Conservation (phyloP, 1,140 invertebrate species). For the Venustaconcha ellipsiformis region DNA sequence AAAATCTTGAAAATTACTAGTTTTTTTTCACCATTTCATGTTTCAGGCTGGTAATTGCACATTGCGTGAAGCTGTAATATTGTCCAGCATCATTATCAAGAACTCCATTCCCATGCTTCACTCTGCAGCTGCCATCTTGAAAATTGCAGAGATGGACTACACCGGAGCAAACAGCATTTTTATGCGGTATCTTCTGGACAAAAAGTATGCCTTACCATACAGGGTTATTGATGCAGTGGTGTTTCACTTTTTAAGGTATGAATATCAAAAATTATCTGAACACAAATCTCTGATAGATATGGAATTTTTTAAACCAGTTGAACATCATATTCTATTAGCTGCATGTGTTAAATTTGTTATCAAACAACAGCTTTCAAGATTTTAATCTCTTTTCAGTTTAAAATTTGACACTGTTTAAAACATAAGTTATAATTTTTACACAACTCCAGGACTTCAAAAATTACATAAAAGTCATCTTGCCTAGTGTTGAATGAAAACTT, state of each 20-base stretch:
- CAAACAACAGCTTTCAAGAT: too few relatives aligned
- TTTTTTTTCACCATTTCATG: too few relatives aligned
- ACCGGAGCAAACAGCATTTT: slow-evolving; percentile 98
- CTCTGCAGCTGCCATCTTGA: slow-evolving; percentile 88
- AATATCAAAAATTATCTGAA: not conserved
- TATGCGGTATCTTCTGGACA: slow-evolving; percentile 93
- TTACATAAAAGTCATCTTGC: too few relatives aligned
- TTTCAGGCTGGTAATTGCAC: slow-evolving; percentile 90
- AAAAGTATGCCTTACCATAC: slow-evolving; percentile 98
- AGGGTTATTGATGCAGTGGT: slow-evolving; percentile 96
- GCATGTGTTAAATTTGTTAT: too few relatives aligned
- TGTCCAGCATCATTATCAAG: slow-evolving; percentile 90
- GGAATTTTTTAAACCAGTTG: too few relatives aligned
- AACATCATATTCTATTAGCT: too few relatives aligned
- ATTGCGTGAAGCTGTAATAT: slow-evolving; percentile 93
- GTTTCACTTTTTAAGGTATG: slow-evolving; percentile 90
- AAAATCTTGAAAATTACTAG: too few relatives aligned
- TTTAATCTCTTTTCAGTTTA: too few relatives aligned
- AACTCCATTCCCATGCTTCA: slow-evolving; percentile 97
- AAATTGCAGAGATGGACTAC: slow-evolving; percentile 98
- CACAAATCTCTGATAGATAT: not conserved
- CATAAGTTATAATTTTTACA: too few relatives aligned
- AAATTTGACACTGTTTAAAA: too few relatives aligned
- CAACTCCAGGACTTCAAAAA: too few relatives aligned
- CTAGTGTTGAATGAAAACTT: too few relatives aligned